Evolutionary conservation across 2,113 vertebrate genomes (phyloP).

Genomic region (Myodes glareolus): DNA sequence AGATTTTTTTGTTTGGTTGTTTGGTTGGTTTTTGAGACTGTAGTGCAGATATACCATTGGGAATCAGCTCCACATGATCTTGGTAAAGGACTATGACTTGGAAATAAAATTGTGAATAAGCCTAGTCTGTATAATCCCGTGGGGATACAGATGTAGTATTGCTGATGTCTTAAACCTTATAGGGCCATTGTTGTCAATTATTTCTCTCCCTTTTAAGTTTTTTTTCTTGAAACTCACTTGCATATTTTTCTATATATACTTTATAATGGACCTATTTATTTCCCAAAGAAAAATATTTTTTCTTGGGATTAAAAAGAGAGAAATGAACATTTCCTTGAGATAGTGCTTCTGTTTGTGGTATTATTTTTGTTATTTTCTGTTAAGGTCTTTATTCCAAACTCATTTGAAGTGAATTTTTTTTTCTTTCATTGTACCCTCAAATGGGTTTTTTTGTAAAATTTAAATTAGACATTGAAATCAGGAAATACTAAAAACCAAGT

Average conservation of each 20-base stretch:
- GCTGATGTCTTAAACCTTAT: not conserved
- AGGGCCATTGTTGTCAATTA: not conserved
- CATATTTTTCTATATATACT: not conserved
- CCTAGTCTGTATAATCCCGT: not conserved
- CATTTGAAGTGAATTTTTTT: not conserved
- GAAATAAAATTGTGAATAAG: not conserved
- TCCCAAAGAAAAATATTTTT: not conserved
- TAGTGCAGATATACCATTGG: not conserved
- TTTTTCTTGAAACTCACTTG: not conserved
- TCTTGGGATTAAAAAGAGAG: slow-evolving; percentile 12
- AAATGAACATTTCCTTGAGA: not conserved
- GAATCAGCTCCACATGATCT: not conserved
- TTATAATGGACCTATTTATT: not conserved
- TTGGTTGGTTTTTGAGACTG: not conserved
- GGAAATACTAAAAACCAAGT: not conserved
- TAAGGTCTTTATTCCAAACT: slow-evolving; percentile 20
- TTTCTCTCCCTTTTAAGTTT: not conserved
- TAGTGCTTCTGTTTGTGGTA: not conserved
- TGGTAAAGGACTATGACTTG: not conserved
- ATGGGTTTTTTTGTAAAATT: slow-evolving; percentile 13
- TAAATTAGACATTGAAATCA: slow-evolving; percentile 24
- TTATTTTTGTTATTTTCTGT: not conserved
- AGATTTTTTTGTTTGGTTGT: not conserved
- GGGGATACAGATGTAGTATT: no score
- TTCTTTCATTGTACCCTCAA: not conserved